Conservation (phyloP, 2,888 invertebrate species). For the Loripinus fragilis region DNA sequence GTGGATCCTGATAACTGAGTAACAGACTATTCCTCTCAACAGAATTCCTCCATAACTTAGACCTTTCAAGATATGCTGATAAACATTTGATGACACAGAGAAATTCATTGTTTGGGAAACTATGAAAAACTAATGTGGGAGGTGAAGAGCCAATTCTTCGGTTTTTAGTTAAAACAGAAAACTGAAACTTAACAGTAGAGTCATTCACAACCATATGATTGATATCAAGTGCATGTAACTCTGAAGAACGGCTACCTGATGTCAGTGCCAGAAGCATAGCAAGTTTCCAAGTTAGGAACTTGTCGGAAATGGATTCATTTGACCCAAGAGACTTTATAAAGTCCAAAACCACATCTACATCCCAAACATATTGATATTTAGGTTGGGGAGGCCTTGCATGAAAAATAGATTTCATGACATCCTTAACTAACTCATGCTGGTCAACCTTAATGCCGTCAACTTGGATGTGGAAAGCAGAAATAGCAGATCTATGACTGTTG, state of each 20-base stretch:
- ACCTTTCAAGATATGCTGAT: background rate
- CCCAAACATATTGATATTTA: too few relatives aligned
- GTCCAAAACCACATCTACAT: background rate
- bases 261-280: background rate
- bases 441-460: background rate
- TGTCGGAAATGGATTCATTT: background rate
- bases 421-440: background rate
- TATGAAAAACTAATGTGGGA: background rate
- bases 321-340: background rate
- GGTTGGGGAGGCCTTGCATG: too few relatives aligned
- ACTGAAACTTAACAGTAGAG: background rate
- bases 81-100: background rate
- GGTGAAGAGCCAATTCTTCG: background rate
- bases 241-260: background rate
- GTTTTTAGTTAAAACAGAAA: background rate
- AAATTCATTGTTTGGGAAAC: background rate
- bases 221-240: background rate
- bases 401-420: background rate
- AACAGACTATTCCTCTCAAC: background rate
- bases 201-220: background rate
- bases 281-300: background rate
- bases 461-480: background rate
- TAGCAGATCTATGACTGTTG: background rate
- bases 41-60: background rate
- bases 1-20: background rate